Evolutionary conservation across 2,113 vertebrate genomes (phyloP).

Genomic region (Aptenodytes forsteri): DNA sequence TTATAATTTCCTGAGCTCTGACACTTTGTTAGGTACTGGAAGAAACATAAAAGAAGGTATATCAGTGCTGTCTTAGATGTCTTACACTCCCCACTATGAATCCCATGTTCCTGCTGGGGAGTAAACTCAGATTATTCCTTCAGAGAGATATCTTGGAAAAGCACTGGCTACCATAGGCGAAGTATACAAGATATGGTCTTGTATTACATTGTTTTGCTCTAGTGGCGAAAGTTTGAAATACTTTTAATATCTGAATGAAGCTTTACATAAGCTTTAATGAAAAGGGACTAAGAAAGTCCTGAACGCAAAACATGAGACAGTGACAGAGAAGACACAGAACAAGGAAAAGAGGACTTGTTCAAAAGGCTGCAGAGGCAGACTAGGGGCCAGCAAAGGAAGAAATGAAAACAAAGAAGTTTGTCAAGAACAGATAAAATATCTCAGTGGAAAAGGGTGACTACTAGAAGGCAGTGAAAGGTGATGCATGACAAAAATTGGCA

Average conservation of each 20-base stretch:
- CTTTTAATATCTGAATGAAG: background rate
- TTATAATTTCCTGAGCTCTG: background rate
- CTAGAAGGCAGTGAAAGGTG: background rate
- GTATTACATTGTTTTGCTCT: background rate
- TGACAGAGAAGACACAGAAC: background rate
- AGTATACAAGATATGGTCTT: background rate
- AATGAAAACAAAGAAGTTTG: background rate
- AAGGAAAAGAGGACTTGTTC: background rate
- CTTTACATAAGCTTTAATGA: background rate
- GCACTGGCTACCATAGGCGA: background rate
- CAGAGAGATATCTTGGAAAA: background rate
- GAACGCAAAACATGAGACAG: background rate
- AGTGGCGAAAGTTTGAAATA: background rate
- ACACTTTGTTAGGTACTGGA: background rate
- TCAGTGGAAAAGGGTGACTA: background rate
- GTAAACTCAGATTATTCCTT: background rate
- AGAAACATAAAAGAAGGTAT: background rate
- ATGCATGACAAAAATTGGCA: background rate
- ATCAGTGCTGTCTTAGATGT: background rate
- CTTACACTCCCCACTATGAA: background rate
- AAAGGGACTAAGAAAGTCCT: background rate
- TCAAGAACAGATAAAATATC: background rate
- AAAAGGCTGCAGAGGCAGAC: background rate
- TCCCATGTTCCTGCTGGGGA: background rate
- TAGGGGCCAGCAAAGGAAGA: background rate